Percentiles rank a stretch among this genome's conserved stretches.
These are phyloP conservation scores for Glandiceps talaboti DNA, from an alignment of 53 echinoderm and acorn worm genomes.

Conservation along the genomic window DNA sequence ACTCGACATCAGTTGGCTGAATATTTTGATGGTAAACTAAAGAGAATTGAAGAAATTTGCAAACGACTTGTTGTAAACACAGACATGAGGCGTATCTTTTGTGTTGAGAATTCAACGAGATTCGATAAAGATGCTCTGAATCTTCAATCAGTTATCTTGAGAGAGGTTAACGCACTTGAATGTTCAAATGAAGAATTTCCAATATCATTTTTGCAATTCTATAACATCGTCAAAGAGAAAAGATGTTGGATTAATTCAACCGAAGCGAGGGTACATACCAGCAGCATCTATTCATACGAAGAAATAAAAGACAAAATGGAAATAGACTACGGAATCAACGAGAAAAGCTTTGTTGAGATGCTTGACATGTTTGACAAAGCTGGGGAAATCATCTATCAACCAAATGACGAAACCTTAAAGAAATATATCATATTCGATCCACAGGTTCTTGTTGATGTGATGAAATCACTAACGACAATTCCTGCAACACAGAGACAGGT, in stretches of 20 bases:
- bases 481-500: not conserved
- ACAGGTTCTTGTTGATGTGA: slow-evolving; percentile 1
- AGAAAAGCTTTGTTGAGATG: not conserved
- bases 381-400: slow-evolving; percentile 3
- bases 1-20: not conserved
- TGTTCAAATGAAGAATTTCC: not conserved
- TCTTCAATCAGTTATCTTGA: not conserved
- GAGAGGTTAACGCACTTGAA: not conserved
- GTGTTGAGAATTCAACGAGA: not conserved
- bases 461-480: not conserved
- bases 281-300: not conserved
- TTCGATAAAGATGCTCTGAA: not conserved
- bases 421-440: not conserved
- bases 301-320: not conserved
- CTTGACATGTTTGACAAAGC: slow-evolving; percentile 1
- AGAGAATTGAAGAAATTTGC: not conserved
- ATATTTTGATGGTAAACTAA: not conserved
- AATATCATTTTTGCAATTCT: not conserved
- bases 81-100: not conserved
- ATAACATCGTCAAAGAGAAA: not conserved
- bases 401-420: not conserved
- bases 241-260: not conserved
- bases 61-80: not conserved
- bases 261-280: not conserved
- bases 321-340: not conserved